A percentile compares a stretch with the other conserved stretches of the same genome.
Conservation (phyloP, 2,797 vertebrate genomes). For the Thunnus albacares region DNA sequence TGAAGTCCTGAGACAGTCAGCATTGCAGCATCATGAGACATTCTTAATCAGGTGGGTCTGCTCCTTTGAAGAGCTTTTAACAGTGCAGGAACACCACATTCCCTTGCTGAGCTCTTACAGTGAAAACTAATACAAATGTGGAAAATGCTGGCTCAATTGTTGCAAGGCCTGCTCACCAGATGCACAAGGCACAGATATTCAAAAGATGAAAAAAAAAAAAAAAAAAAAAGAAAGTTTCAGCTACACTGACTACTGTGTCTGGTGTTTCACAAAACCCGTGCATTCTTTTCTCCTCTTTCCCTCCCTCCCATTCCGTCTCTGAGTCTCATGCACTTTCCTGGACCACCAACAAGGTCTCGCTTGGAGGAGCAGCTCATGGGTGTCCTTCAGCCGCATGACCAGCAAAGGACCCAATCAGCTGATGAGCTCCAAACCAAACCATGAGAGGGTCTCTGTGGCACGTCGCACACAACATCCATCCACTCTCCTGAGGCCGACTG, state of each 20-base stretch:
- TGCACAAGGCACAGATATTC: constrained; percentile 50
- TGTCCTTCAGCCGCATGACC: constrained; percentile 76
- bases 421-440: constrained; percentile 67
- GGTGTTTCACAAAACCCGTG: constrained; percentile 38
- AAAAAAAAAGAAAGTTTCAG: constrained; percentile 26
- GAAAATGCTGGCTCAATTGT: constrained; percentile 39
- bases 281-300: constrained; percentile 7
- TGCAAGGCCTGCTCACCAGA: constrained; percentile 61
- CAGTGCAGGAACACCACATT: constrained; percentile 41
- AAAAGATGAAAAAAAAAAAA: constrained; percentile 39
- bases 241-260: constrained; percentile 43
- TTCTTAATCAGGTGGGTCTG: constrained; percentile 71
- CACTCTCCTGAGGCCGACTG: constrained; percentile 64
- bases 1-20: constrained; percentile 59
- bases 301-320: neutral
- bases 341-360: constrained; percentile 76
- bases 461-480: constrained; percentile 71
- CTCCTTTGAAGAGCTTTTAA: constrained; percentile 53
- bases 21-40: constrained; percentile 71
- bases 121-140: constrained; percentile 40
- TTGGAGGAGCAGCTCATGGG: constrained; percentile 66
- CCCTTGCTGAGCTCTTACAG: constrained; percentile 21
- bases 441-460: constrained; percentile 67
- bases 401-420: constrained; percentile 70
- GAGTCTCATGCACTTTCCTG: constrained; percentile 57